Evolutionary conservation across 1,140 invertebrate genomes (phyloP), one percentile per base, ranked within the genome.

Genomic region (Bombus turneri): DNA sequence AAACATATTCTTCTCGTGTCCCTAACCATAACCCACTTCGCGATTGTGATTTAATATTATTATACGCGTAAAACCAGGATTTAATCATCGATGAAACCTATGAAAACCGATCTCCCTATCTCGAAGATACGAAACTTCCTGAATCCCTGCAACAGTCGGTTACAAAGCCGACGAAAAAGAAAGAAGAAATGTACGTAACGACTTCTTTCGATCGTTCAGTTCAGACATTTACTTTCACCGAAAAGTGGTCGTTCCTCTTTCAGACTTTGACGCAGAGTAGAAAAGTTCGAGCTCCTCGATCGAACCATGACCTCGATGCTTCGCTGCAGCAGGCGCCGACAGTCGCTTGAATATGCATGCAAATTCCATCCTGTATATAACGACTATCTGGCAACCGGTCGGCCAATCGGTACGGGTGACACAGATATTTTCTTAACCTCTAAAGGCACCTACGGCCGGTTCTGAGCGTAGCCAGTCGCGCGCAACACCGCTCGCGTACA

Each of bases 321-420:
- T 64, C 74, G 57, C 88, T 72, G 41, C 86, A 88, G 59, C 87
- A 83, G 79, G 86, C 77, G 68, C 81, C 34, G 78, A n/a, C 28
- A 25, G 72, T 76, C 57, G 64, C 80, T 92, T 93, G 91, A 93
- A 92, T 93, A 92, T 92, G 90, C 91, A 93, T 93, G 91, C 89
- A 87, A 93, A 93, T 93, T 93, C 90, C 88, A 92, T 93, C 87
- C 92, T 93, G 92, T 92, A 92, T 93, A 90, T 90, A 91, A 86
- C 85, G 81, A 84, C 74, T 86, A 81, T 88, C 89, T 90, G 86
- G 83, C 91, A 91, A 86, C 86, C 83, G 72, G 81, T 81, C 89
- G 83, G 71, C 88, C 87, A 85, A 85, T 90, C 86, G 86, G 83
- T 83, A 57, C 82, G 71, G 72, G 74, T 92, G 91, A 92, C 92